phyloP scores from a whole-genome alignment of 2,113 vertebrate genomes.

The Candoia aspera region DNA sequence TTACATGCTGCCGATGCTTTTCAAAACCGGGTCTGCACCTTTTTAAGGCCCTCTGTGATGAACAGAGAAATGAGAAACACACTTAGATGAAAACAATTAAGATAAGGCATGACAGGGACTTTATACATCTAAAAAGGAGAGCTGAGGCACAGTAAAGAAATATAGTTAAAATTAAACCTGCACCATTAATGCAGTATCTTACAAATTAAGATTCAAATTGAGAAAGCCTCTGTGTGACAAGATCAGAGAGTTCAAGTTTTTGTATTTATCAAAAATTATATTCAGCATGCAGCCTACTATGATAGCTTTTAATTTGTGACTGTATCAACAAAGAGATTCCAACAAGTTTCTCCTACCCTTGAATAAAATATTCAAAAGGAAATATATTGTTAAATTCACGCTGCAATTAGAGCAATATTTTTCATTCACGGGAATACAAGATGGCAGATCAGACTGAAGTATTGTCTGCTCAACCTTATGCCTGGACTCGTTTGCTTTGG shows the following conservation, averaged over 20 bases:
- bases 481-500: conserved; percentile 11
- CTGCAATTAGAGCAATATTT: not conserved
- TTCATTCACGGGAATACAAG: rapidly evolving
- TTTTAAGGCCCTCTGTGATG: not conserved
- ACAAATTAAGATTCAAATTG: not conserved
- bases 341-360: not conserved
- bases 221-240: not conserved
- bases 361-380: not conserved
- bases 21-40: not conserved
- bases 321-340: not conserved
- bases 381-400: not conserved
- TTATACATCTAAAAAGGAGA: not conserved
- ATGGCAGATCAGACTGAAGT: conserved; percentile 18
- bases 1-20: not conserved
- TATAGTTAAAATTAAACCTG: not conserved
- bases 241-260: not conserved
- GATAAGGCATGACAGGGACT: not conserved
- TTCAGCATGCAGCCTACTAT: not conserved
- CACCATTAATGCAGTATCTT: not conserved
- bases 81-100: not conserved
- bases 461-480: not conserved
- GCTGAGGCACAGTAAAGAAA: not conserved
- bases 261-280: not conserved
- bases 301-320: not conserved
- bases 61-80: not conserved